phyloP scores from a whole-genome alignment of 53 echinoderm and acorn worm genomes.

The Holothuria leucospilota region DNA sequence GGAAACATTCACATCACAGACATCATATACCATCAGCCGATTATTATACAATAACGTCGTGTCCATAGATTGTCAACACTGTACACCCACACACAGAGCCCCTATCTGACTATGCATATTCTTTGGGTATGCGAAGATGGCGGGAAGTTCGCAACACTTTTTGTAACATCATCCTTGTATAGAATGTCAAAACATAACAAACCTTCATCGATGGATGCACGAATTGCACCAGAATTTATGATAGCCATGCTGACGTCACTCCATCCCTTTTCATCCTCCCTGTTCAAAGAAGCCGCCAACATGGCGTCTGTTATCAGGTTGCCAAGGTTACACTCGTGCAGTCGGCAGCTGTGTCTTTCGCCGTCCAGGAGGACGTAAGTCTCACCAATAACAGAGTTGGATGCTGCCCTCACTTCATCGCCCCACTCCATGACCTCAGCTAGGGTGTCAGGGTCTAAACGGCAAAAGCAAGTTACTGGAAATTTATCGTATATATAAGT shows the following conservation, averaged over 20 bases:
- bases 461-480: background rate
- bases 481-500: too few relatives aligned
- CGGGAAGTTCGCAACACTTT: too few relatives aligned
- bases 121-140: too few relatives aligned
- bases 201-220: slow-evolving; percentile 12
- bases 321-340: slow-evolving; percentile 5
- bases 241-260: slow-evolving; percentile 31
- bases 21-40: too few relatives aligned
- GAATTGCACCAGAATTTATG: slow-evolving; percentile 22
- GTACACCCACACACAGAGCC: too few relatives aligned
- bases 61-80: too few relatives aligned
- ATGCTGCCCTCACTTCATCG: background rate
- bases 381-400: background rate
- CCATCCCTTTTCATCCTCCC: background rate
- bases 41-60: too few relatives aligned
- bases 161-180: too few relatives aligned
- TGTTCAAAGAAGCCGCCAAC: background rate
- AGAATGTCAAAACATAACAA: too few relatives aligned
- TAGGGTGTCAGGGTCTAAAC: background rate
- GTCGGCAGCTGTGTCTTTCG: background rate
- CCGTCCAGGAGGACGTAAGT: slow-evolving; percentile 2
- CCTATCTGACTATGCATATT: too few relatives aligned
- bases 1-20: too few relatives aligned
- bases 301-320: slow-evolving; percentile 30
- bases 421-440: background rate